These are phyloP conservation scores for Carassius auratus DNA, from an alignment of 2,113 vertebrate genomes.

Conservation along the genomic window DNA sequence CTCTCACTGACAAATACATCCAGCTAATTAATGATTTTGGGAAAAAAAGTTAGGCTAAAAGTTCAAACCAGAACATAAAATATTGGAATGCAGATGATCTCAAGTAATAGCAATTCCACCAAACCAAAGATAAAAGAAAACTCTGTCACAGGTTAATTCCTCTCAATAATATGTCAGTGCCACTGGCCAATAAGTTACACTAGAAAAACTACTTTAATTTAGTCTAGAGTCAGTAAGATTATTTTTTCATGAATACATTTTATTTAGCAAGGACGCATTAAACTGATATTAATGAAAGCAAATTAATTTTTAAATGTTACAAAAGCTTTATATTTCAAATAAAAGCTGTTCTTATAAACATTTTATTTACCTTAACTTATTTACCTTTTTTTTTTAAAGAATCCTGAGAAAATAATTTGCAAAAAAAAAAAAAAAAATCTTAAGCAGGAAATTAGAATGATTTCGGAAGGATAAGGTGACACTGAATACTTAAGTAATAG, in stretches of 20 bases:
- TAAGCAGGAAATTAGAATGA: neutral
- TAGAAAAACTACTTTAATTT: neutral
- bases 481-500: neutral
- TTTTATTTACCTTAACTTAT: neutral
- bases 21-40: neutral
- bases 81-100: neutral
- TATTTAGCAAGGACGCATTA: neutral
- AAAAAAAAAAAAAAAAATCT: neutral
- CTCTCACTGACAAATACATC: neutral
- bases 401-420: neutral
- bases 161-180: neutral
- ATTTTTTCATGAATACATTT: neutral
- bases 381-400: neutral
- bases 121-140: neutral
- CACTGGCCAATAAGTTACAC: neutral
- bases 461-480: neutral
- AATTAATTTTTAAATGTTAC: neutral
- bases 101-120: neutral
- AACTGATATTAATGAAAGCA: neutral
- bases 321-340: neutral
- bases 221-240: neutral
- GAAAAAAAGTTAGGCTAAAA: neutral
- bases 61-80: neutral
- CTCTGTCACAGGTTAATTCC: neutral
- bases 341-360: neutral